Conservation (phyloP, 1,140 invertebrate species). For the Sinonovacula constricta region DNA sequence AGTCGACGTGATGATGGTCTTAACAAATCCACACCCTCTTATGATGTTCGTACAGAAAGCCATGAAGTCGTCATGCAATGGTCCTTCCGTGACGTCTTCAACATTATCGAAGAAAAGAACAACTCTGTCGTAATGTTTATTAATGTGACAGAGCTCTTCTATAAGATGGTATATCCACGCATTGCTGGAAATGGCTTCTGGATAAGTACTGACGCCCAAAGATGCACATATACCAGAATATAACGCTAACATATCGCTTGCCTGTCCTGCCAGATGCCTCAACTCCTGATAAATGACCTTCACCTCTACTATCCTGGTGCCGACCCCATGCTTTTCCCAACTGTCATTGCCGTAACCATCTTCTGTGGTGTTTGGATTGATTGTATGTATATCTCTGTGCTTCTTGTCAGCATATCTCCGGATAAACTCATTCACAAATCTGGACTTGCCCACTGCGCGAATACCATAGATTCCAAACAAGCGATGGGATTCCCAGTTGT, state of each 20-base stretch:
- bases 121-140: too few species aligned
- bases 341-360: neutral
- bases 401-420: too few species aligned
- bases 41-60: neutral
- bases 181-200: neutral
- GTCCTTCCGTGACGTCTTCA: slow-evolving; percentile 14
- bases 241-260: neutral
- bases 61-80: neutral
- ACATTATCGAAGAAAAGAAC: slow-evolving; percentile 15
- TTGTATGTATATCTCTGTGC: too few species aligned
- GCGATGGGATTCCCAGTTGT: slow-evolving; percentile 17
- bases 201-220: neutral
- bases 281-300: neutral
- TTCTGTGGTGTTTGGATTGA: too few species aligned
- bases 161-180: neutral
- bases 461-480: slow-evolving; percentile 52
- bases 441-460: slow-evolving; percentile 44
- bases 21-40: neutral
- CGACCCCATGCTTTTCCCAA: neutral
- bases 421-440: slow-evolving; percentile 27
- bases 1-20: slow-evolving; percentile 1
- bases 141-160: too few species aligned
- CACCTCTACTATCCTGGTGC: neutral
- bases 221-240: neutral
- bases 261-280: neutral